These are phyloP conservation scores for Ictidomys tridecemlineatus DNA, from an alignment of 2,113 vertebrate species.

Conservation along the genomic window DNA sequence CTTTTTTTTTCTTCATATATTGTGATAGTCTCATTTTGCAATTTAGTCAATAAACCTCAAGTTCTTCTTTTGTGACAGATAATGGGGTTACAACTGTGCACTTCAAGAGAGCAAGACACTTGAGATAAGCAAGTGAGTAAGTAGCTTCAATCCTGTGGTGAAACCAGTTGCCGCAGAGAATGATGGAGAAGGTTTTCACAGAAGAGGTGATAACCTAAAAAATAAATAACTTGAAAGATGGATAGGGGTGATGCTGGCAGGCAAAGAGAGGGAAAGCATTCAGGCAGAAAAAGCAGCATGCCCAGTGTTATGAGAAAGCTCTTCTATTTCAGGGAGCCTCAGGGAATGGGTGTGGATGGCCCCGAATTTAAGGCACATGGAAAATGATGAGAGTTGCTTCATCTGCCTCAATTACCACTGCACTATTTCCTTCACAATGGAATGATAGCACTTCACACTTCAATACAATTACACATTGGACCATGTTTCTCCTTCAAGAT, in stretches of 20 bases:
- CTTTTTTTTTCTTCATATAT: slow-evolving; percentile 11
- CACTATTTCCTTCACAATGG: not conserved
- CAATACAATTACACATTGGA: not conserved
- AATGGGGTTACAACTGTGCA: not conserved
- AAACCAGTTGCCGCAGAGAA: not conserved
- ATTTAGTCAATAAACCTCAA: not conserved
- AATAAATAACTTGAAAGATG: not conserved
- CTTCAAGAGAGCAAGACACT: not conserved
- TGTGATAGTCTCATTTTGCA: not conserved
- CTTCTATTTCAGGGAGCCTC: not conserved
- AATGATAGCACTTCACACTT: not conserved
- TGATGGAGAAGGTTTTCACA: not conserved
- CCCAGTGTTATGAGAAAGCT: not conserved
- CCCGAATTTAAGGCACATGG: not conserved
- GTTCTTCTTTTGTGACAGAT: not conserved
- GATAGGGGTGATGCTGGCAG: not conserved
- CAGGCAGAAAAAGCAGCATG: not conserved
- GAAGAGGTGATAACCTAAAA: not conserved
- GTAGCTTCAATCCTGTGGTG: not conserved
- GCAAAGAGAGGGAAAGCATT: not conserved
- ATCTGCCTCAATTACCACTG: not conserved
- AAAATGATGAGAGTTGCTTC: not conserved
- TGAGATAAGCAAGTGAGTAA: not conserved
- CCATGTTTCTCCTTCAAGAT: not conserved
- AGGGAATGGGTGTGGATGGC: not conserved